phyloP scores from a whole-genome alignment of 2,797 vertebrate species.

The Kryptopterus vitreolus region DNA sequence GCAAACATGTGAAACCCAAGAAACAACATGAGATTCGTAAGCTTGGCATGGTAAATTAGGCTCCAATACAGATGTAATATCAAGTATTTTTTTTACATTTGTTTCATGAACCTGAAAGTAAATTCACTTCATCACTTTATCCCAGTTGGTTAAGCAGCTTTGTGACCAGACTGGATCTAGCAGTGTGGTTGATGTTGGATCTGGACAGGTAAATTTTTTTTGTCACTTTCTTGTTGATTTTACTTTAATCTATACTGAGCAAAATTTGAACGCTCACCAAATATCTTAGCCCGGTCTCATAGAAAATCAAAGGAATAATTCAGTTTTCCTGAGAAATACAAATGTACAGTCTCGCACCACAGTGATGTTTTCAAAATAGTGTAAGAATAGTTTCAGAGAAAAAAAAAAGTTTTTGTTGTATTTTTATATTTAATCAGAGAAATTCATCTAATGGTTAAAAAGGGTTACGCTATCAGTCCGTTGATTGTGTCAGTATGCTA shows the following conservation, averaged over 20 bases:
- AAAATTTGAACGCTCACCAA: not conserved
- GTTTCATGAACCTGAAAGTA: not conserved
- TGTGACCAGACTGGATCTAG: conserved; percentile 76
- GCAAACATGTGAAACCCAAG: conserved; percentile 91
- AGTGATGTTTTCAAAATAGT: not conserved
- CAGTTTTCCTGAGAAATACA: not conserved
- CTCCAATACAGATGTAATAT: not conserved
- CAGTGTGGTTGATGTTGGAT: conserved; percentile 86
- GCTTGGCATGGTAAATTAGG: conserved; percentile 73
- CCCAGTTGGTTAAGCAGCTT: conserved; percentile 82
- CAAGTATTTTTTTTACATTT: not conserved
- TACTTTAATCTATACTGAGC: not conserved
- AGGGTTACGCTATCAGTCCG: not conserved
- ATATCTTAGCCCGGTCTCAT: not conserved
- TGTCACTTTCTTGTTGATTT: not conserved
- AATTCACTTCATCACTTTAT: not conserved
- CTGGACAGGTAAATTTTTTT: conserved; percentile 82
- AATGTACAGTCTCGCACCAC: not conserved
- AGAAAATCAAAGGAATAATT: too few species aligned
- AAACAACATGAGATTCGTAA: conserved; percentile 91
- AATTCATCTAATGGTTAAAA: not conserved
- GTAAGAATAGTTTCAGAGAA: not conserved
- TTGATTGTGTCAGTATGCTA: not conserved
- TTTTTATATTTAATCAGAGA: not conserved
- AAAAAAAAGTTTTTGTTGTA: not conserved